Evolutionary conservation across 1,140 invertebrate genomes (phyloP), one percentile per base, ranked within the genome.

Genomic region (Capitella teleta): DNA sequence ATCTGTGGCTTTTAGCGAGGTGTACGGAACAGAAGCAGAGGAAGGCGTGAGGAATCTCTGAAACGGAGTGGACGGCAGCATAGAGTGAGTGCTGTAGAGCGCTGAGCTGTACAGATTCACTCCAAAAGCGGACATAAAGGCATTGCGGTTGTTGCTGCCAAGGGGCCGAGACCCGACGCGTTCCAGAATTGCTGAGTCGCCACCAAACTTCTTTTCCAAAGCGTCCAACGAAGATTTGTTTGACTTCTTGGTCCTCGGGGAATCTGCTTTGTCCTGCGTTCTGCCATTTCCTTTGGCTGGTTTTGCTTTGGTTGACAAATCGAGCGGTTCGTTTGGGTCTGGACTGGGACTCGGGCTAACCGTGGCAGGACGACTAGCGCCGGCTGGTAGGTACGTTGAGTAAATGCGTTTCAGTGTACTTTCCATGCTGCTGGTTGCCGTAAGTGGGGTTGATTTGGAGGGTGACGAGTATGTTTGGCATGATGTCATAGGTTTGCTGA

Each of bases 191-290:
- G 19, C 19, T 12, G 52, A 48, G 32, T 53, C 28, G 18, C 41
- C 47, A 16, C 52, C 52, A 34, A 53, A 53, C 19, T 49, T 48
- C 24, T 53, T 41, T 19, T 53, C 52, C 16, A 53, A 32, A 34
- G 40, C 49, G 2, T 37, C 46, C 52, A 53, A 21, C 5, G 45
- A 43, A 14, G 52, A 53, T 21, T 19, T 18, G 2, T 19, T n/a
- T 14, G 28, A 26, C 45, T 16, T 25, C 14, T 18, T 47, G 45
- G 18, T 19, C 28, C 12, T 18, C 3, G 28, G 25, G 14, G 43
- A 45, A 19, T 25, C 8, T 10, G 43, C 19, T 18, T 28, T 45
- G n/a, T 47, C 19, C 10, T 21, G 36, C 28, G 14, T 19, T 1
- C 19, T 32, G 5, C 28, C 28, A 16, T 3, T 32, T 1, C 3